Evolutionary conservation across 2,888 invertebrate species (phyloP), one percentile per base, ranked within the genome.

Genomic region (Pseudococcus jackbeardsleyi): DNA sequence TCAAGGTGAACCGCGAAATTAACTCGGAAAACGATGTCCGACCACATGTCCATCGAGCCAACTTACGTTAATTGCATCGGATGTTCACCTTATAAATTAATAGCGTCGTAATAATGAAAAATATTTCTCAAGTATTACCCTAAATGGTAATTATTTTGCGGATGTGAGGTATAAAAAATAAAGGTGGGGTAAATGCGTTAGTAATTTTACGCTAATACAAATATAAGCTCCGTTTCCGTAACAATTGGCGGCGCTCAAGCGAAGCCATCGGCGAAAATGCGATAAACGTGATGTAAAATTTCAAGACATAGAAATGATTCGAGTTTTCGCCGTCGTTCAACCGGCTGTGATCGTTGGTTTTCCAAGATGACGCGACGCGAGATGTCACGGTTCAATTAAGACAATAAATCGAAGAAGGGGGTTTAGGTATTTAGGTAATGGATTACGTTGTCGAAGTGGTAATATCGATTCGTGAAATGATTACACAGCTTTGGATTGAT

Each of bases 171-270:
- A n/a, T 59, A 59, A 59, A 59, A 59, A 8, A 59, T 59, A 79
- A 79, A 39, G 79, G 33, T 26, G 79, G 79, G 42, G 39, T 46
- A 42, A 72, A 72, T 72, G 39, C 19, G 59, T 50, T 46, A 4
- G 72, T 77, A 79, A 79, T 79, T 79, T 79, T 79, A 79, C 79
- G 79, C n/a, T 42, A 42, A 79, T 79, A 79, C 26, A 33, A 33
- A 33, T 33, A 33, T 3, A 3, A 33, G n/a, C 26, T 33, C 3
- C 79, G 79, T 39, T 79, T 79, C 42, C 79, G 72, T 72, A 72
- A 72, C 72, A 17, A 72, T 72, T 39, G 72, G 33, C 15, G 72
- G 39, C 42, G 79, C 42, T 26, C 22, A 2, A 4, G 33, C 15
- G 12, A 22, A 8, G 64, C 9, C 64, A 17, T 64, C 64, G 26